Percentiles rank a stretch among this genome's conserved stretches.
Conservation (phyloP, 2,888 invertebrate genomes). For the Dicranocentrus wangi region DNA sequence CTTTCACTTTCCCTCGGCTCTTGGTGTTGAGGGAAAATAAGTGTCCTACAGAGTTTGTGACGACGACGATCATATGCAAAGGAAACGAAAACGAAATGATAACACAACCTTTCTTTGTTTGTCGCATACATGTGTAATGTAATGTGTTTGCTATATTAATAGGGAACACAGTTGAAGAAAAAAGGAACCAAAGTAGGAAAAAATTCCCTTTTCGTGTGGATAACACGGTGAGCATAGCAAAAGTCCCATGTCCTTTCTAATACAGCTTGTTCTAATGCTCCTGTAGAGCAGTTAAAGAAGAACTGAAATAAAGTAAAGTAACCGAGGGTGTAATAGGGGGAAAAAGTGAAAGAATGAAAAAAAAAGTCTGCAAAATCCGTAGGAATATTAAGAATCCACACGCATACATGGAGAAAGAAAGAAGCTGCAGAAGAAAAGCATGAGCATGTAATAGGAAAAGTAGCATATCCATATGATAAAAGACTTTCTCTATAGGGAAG, state of each 20-base stretch:
- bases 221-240: background rate
- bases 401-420: constrained; percentile 15
- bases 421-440: constrained; percentile 5
- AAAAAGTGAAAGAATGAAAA: constrained; percentile 27
- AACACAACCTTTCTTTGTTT: background rate
- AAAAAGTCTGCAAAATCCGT: constrained; percentile 27
- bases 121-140: no score
- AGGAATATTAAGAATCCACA: constrained; percentile 35
- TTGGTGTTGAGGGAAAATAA: background rate
- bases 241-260: constrained; percentile 7
- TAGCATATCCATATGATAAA: no score
- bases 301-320: constrained; percentile 12
- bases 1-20: constrained; percentile 2
- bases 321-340: background rate
- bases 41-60: background rate
- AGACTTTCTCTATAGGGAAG: no score
- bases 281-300: constrained; percentile 11
- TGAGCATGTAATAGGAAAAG: constrained; percentile 5
- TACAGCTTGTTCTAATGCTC: background rate
- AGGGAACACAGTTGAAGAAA: constrained; percentile 4
- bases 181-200: constrained; percentile 19
- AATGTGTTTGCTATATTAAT: constrained; percentile 4
- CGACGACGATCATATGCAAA: constrained; percentile 13
- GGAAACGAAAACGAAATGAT: constrained; percentile 8
- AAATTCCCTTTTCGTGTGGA: background rate